phyloP scores from a whole-genome alignment of 2,113 vertebrate genomes.

The Thinocorus orbignyianus region DNA sequence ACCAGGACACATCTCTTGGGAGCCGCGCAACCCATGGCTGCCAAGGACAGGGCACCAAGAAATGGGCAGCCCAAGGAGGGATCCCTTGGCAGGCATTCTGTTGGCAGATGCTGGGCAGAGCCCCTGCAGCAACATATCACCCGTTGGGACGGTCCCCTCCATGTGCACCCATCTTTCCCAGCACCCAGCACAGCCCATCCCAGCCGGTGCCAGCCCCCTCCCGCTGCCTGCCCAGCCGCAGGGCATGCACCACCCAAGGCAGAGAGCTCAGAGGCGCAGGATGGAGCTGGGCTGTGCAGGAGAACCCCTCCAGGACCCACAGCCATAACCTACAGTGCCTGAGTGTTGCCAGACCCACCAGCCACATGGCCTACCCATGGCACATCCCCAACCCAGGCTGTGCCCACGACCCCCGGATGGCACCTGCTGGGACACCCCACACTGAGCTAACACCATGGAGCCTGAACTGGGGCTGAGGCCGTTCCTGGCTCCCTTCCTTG shows the following conservation, averaged over 20 bases:
- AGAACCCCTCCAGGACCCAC: neutral
- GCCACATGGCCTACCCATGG: neutral
- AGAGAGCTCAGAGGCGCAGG: neutral
- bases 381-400: neutral
- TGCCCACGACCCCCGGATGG: neutral
- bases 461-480: too few species aligned
- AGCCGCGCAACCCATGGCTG: neutral
- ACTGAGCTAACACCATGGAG: neutral
- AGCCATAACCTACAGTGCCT: fast-evolving
- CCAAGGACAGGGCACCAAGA: neutral
- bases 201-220: neutral
- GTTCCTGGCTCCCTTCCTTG: fast-evolving
- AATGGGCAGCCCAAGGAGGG: fast-evolving
- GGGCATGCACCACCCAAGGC: neutral
- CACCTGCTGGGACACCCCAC: fast-evolving
- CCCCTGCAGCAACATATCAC: neutral
- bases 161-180: fast-evolving
- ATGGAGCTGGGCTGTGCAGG: neutral
- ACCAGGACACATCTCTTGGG: neutral
- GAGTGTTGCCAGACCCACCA: neutral
- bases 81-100: fast-evolving
- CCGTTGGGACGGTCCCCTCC: fast-evolving
- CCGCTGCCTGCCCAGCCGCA: neutral
- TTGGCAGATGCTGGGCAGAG: neutral
- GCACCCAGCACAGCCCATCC: neutral